Percentiles rank a stretch among this genome's conserved stretches.
These are phyloP conservation scores for Ectobius pallidus DNA, from an alignment of 2,888 invertebrate genomes.

Conservation along the genomic window DNA sequence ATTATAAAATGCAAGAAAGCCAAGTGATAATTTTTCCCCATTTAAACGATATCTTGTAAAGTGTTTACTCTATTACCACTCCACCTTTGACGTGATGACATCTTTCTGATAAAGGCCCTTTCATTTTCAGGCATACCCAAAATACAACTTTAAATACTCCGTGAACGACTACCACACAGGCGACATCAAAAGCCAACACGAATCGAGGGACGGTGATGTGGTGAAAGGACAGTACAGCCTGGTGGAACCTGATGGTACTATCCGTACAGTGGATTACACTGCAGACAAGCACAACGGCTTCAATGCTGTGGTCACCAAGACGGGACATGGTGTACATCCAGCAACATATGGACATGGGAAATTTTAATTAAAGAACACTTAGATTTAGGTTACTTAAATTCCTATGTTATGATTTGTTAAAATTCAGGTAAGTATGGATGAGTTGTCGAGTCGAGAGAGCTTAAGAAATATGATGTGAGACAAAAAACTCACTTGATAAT, in stretches of 20 bases:
- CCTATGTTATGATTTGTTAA: too few relatives aligned
- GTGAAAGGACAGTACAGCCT: too few relatives aligned
- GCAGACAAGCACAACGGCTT: slow-evolving; percentile 11
- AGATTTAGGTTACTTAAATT: not conserved
- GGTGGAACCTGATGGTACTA: slow-evolving; percentile 5
- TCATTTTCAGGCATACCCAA: not conserved
- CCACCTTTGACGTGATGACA: too few relatives aligned
- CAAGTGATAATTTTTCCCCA: too few relatives aligned
- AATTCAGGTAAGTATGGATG: too few relatives aligned
- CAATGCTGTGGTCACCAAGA: slow-evolving; percentile 9
- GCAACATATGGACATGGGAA: not conserved
- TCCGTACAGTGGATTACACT: slow-evolving; percentile 10
- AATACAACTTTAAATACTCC: slow-evolving; percentile 4
- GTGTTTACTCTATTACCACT: too few relatives aligned
- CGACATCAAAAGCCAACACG: slow-evolving; percentile 1
- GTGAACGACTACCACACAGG: slow-evolving; percentile 13
- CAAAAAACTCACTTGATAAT: too few relatives aligned
- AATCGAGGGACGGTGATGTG: not conserved
- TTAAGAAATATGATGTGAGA: too few relatives aligned
- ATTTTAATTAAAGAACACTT: not conserved
- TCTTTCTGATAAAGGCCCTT: too few relatives aligned
- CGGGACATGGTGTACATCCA: not conserved
- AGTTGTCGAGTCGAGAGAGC: too few relatives aligned
- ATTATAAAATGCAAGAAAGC: too few relatives aligned
- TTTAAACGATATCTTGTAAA: too few relatives aligned